phyloP scores from a whole-genome alignment of 1,140 invertebrate genomes.

The Probaryconus sp. region DNA sequence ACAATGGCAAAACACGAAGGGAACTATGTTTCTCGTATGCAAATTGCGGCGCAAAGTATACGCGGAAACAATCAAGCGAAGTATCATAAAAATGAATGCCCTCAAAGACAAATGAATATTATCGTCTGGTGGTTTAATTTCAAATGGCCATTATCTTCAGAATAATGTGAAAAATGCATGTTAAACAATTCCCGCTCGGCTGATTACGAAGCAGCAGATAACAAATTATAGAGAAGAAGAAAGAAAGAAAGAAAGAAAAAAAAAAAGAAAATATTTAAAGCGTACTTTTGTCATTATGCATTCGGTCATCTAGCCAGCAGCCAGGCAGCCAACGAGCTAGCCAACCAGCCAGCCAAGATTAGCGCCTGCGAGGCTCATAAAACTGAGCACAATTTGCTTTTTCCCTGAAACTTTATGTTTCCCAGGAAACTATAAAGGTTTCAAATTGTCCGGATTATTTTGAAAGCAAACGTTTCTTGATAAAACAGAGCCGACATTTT shows the following conservation, averaged over 20 bases:
- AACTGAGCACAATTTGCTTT: constrained; percentile 29
- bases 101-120: no score
- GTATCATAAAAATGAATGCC: constrained; percentile 42
- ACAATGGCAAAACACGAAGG: constrained; percentile 48
- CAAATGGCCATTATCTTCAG: no score
- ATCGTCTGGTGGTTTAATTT: no score
- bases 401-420: constrained; percentile 33
- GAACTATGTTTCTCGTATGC: constrained; percentile 33
- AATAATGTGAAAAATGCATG: no score
- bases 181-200: constrained; percentile 28
- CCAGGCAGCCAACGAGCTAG: no score
- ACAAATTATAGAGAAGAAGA: constrained; percentile 37
- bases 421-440: constrained; percentile 28
- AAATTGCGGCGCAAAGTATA: constrained; percentile 42
- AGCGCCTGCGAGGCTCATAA: constrained; percentile 7
- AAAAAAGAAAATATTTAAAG: constrained; percentile 24
- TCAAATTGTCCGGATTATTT: not conserved
- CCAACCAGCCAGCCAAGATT: no score
- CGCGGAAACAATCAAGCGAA: constrained; percentile 36
- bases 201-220: constrained; percentile 25
- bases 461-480: constrained; percentile 5
- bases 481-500: not conserved
- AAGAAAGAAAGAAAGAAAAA: no score
- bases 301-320: no score
- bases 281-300: constrained; percentile 14